Base-by-base conservation (phyloP, 2,888 invertebrate species). In the Papilio elwesi region DNA sequence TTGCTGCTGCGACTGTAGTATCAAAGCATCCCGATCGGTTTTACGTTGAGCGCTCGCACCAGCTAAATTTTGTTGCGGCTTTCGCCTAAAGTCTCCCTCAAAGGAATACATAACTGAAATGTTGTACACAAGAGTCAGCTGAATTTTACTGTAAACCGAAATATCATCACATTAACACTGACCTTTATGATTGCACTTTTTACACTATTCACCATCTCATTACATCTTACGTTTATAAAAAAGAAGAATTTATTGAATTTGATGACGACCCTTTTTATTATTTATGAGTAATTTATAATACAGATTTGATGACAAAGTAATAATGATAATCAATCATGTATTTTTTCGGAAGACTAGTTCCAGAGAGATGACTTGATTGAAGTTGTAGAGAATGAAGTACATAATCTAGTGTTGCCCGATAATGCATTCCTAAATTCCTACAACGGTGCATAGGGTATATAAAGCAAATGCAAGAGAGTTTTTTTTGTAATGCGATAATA, bases 41-140 rank as follows among this genome's bases (percentile, higher is more conserved):
- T 94, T 96, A 76, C 96, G 95, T 77, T 96, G 95, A 72, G 94
- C 95, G 83, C 97, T 97, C n/a, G 96, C 97, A 74, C 98, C 98
- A 74, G 98, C 96, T 79, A 98, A 94, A 89, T 97, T 98, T 91
- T 98, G 98, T 83, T 97, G 95, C 10, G 98, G 99, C 88, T 95
- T 96, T 67, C 97, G 95, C 83, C 97, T 95, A 87, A 97, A 97
- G 87, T 98, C 97, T 71, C 99, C 99, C 88, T 99, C 98, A 87
- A 99, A 99, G 83, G 97, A 95, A 89, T 95, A 95, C 95, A 95
- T 95, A 74, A 77, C 88, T 89, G 65, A 51, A 65, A 69, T 36
- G 55, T 68, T 68, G 68, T 73, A 73, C 69, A 73, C 73, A 73
- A 73, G 52, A 51, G 83, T 87, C 87, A 88, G 88, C 89, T 89